Evolutionary conservation across 2,113 vertebrate species (phyloP).

Genomic region (Notiomystis cincta): DNA sequence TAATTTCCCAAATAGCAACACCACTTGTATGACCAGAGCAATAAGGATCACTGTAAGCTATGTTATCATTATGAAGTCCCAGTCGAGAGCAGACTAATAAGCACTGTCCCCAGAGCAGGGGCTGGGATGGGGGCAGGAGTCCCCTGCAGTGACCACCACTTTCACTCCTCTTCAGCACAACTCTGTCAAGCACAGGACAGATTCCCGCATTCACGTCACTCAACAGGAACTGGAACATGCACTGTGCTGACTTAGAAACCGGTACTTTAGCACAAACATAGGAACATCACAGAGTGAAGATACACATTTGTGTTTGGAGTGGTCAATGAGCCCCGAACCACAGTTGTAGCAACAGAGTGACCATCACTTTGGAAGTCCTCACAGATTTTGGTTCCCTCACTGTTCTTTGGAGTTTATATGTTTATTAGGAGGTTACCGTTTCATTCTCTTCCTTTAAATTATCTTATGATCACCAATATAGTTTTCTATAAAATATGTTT

Average conservation of each 20-base stretch:
- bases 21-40: background rate
- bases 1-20: background rate
- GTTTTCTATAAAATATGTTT: background rate
- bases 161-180: background rate
- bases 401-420: background rate
- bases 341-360: background rate
- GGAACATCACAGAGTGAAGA: background rate
- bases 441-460: background rate
- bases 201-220: background rate
- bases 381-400: background rate
- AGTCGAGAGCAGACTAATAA: rapidly evolving
- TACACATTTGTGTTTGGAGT: background rate
- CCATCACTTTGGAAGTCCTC: background rate
- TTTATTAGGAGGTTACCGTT: background rate
- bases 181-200: background rate
- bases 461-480: background rate
- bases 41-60: background rate
- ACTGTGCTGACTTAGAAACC: background rate
- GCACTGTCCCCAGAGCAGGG: background rate
- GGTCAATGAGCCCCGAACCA: background rate
- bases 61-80: background rate
- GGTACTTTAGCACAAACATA: background rate
- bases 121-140: background rate
- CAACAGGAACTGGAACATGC: background rate
- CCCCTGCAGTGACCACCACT: background rate